These are phyloP conservation scores for Orius insidiosus DNA, from an alignment of 1,140 invertebrate species.

Conservation along the genomic window DNA sequence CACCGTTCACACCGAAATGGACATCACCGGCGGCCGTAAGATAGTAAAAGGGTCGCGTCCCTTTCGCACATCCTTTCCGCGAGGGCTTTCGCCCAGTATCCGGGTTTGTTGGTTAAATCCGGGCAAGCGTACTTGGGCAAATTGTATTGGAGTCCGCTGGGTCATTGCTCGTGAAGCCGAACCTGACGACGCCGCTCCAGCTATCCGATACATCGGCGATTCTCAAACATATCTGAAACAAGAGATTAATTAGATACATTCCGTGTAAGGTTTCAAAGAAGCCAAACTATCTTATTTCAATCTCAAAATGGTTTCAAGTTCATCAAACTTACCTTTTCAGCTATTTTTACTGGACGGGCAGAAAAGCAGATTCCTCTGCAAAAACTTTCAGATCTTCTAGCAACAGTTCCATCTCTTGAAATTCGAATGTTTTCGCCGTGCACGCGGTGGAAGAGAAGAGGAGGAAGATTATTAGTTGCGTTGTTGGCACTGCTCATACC, in stretches of 20 bases:
- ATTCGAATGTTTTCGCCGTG: slow-evolving; percentile 89
- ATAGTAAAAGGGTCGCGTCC: slow-evolving; percentile 77
- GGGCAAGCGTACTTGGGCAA: slow-evolving; percentile 92
- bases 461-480: slow-evolving; percentile 52
- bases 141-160: slow-evolving; percentile 55
- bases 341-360: slow-evolving; percentile 70
- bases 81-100: slow-evolving; percentile 94
- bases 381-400: slow-evolving; percentile 78
- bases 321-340: slow-evolving; percentile 45
- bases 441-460: slow-evolving; percentile 74
- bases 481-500: slow-evolving; percentile 38
- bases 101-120: slow-evolving; percentile 90
- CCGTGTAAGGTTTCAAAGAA: no score
- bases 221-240: slow-evolving; percentile 57
- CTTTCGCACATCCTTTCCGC: slow-evolving; percentile 78
- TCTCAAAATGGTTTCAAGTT: not conserved
- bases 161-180: slow-evolving; percentile 89
- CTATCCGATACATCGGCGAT: slow-evolving; percentile 85
- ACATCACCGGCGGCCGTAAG: slow-evolving; percentile 81
- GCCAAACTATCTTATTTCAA: not conserved
- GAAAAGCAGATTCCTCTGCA: slow-evolving; percentile 96
- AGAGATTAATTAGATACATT: not conserved
- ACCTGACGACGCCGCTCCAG: slow-evolving; percentile 92
- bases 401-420: slow-evolving; percentile 60
- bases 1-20: slow-evolving; percentile 88